These are phyloP conservation scores for Myotis davidii DNA, from an alignment of 2,113 vertebrate species.

Conservation along the genomic window DNA sequence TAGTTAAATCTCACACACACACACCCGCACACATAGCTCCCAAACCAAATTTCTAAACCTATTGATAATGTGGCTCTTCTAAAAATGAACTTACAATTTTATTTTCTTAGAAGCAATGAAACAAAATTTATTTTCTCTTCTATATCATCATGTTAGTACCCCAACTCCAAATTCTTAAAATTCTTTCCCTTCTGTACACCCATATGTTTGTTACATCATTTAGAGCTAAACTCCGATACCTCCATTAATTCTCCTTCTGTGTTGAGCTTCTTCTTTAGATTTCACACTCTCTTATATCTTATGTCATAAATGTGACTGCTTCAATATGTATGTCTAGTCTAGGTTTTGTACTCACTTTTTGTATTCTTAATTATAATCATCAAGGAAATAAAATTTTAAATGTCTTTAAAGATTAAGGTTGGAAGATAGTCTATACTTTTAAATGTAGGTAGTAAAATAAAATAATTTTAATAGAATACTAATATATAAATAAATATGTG, in stretches of 20 bases:
- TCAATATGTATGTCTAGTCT: not conserved
- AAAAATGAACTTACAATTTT: not conserved
- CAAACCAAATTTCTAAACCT: not conserved
- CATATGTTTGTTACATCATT: not conserved
- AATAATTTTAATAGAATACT: not conserved
- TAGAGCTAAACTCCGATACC: not conserved
- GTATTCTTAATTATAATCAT: not conserved
- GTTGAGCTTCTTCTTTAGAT: not conserved
- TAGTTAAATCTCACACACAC: not conserved
- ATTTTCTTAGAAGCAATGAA: not conserved
- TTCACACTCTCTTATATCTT: not conserved
- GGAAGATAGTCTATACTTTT: not conserved
- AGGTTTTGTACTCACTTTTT: not conserved
- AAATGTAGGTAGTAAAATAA: not conserved
- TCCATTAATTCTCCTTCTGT: not conserved
- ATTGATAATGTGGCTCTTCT: not conserved
- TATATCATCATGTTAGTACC: not conserved
- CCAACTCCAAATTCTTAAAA: not conserved
- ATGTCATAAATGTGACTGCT: not conserved
- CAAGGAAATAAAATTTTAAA: not conserved
- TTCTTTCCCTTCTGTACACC: not conserved
- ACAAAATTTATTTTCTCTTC: not conserved
- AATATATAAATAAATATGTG: not conserved
- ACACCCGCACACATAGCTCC: not conserved
- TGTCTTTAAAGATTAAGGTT: conserved; percentile 14